Conservation (phyloP, 2,888 invertebrate species). For the Anthophora plumipes region DNA sequence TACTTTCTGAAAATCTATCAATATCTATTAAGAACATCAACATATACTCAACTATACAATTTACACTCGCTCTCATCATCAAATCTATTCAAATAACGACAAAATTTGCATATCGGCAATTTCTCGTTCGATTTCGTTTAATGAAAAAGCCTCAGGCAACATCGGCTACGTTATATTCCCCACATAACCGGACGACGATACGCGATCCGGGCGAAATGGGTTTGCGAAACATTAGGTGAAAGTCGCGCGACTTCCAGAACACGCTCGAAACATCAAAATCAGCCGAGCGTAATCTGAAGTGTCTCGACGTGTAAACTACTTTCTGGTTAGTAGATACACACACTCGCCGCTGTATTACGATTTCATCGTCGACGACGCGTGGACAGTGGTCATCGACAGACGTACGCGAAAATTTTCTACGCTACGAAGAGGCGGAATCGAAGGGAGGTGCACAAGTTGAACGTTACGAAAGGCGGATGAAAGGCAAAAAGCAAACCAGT, state of each 20-base stretch:
- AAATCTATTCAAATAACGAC: too few species aligned
- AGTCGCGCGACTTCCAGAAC: constrained; percentile 3
- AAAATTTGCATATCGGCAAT: background rate
- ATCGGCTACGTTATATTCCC: background rate
- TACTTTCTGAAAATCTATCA: too few species aligned
- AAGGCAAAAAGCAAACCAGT: constrained; percentile 66
- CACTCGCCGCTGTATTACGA: constrained; percentile 3
- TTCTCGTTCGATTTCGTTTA: background rate
- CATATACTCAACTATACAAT: too few species aligned
- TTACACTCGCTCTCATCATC: too few species aligned
- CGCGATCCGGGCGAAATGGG: background rate
- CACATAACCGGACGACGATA: background rate
- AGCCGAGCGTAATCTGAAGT: background rate
- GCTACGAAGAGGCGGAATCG: constrained; percentile 2
- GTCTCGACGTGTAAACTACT: background rate
- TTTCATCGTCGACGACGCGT: constrained; percentile 5
- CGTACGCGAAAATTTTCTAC: constrained; percentile 23
- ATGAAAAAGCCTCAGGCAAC: background rate
- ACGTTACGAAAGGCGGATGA: constrained; percentile 51
- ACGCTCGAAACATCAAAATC: background rate
- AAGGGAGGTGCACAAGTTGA: background rate
- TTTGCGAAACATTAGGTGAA: constrained; percentile 1
- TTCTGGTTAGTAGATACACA: background rate
- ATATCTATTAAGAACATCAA: too few species aligned
- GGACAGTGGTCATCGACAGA: constrained; percentile 13